Conservation (phyloP, 1,140 invertebrate species). For the Tetramorium parvispinum region DNA sequence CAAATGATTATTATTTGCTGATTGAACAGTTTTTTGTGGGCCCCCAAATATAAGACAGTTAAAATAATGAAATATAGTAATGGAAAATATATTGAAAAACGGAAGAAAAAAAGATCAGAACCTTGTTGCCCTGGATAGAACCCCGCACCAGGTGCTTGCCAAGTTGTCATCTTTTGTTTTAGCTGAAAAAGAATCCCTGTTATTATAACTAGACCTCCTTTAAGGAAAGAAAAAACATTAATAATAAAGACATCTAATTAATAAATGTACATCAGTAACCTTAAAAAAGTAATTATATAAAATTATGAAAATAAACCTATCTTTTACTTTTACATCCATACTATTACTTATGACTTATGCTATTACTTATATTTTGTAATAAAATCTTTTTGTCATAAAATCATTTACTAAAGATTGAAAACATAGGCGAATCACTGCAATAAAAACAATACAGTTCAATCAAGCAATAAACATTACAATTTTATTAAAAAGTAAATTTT, state of each 20-base stretch:
- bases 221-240: not conserved
- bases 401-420: not conserved
- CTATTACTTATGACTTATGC: not conserved
- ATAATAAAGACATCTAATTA: slow-evolving; percentile 23
- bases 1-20: slow-evolving; percentile 43
- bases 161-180: slow-evolving; percentile 82
- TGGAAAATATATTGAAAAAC: slow-evolving; percentile 48
- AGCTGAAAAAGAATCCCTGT: slow-evolving; percentile 81
- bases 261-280: slow-evolving; percentile 43
- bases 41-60: slow-evolving; percentile 14
- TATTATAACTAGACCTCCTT: slow-evolving; percentile 63
- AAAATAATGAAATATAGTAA: slow-evolving; percentile 22
- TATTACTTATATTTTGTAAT: not conserved
- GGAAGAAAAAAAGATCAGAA: slow-evolving; percentile 75
- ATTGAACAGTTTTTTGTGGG: slow-evolving; percentile 24
- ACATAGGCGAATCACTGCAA: not conserved
- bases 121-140: slow-evolving; percentile 83
- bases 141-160: slow-evolving; percentile 81
- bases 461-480: not conserved
- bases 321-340: not conserved
- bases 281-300: slow-evolving; percentile 40
- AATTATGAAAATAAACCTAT: slow-evolving; percentile 13
- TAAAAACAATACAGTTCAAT: not conserved
- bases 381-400: not conserved
- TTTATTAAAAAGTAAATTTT: not conserved